Evolutionary conservation across 2,113 vertebrate genomes (phyloP).

Genomic region (Chionodraco myersi): DNA sequence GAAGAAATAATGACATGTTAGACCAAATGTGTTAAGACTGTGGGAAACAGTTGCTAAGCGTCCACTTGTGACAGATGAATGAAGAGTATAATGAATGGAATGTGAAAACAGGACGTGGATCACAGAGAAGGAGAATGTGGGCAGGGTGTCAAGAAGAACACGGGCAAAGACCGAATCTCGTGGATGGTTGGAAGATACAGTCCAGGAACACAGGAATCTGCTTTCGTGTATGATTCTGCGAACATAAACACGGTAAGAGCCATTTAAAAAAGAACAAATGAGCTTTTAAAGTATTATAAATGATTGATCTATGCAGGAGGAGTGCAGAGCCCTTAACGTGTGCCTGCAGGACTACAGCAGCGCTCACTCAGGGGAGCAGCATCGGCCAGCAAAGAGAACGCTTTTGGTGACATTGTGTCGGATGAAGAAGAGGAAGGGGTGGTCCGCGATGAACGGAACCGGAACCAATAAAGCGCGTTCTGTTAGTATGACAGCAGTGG

Average conservation of each 20-base stretch:
- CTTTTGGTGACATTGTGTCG: too few species aligned
- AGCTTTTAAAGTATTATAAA: background rate
- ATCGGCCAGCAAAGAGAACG: too few species aligned
- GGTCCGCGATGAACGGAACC: constrained; percentile 83
- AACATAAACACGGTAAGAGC: too few species aligned
- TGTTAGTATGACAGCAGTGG: constrained; percentile 72
- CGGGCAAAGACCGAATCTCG: too few species aligned
- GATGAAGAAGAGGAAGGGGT: constrained; percentile 93
- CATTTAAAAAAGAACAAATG: too few species aligned
- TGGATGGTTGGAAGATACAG: too few species aligned
- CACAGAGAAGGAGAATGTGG: background rate
- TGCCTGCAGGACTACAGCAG: background rate
- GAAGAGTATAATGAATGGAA: background rate
- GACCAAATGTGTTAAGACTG: background rate
- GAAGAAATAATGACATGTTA: too few species aligned
- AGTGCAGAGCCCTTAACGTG: background rate
- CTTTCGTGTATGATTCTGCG: too few species aligned
- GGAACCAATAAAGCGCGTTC: constrained; percentile 52
- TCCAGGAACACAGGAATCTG: too few species aligned
- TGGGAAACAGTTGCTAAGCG: background rate
- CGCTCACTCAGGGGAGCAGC: too few species aligned
- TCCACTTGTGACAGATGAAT: constrained; percentile 2
- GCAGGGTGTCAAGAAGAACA: background rate
- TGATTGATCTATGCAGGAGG: background rate
- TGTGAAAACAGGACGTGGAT: background rate